These are phyloP conservation scores for Ceriagrion tenellum DNA, from an alignment of 2,888 invertebrate genomes.

Conservation along the genomic window DNA sequence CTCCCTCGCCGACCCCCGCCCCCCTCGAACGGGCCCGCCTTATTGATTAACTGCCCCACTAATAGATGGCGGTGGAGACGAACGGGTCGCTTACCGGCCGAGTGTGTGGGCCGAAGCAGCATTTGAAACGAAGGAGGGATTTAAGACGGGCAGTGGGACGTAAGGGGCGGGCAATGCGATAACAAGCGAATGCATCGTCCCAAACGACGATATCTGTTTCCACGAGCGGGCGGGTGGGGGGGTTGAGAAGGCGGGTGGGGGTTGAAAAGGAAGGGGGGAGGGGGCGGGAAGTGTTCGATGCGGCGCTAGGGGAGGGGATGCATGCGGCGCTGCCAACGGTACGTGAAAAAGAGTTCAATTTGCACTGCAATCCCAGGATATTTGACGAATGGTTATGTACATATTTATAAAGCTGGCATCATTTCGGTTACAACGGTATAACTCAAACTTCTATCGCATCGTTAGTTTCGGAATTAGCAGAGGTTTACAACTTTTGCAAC, in stretches of 20 bases:
- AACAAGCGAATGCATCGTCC: constrained; percentile 5
- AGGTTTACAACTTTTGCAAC: too few relatives aligned
- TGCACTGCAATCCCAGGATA: too few relatives aligned
- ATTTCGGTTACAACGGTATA: too few relatives aligned
- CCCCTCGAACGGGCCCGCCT: background rate
- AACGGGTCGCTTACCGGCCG: constrained; percentile 38
- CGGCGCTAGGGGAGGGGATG: background rate
- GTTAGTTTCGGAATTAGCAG: too few relatives aligned
- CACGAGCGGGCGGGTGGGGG: background rate
- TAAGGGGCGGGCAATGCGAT: background rate
- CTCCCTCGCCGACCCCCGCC: background rate
- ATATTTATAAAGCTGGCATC: too few relatives aligned
- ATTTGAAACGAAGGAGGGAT: background rate
- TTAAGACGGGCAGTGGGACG: too few relatives aligned
- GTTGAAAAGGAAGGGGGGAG: too few relatives aligned
- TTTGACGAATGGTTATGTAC: too few relatives aligned
- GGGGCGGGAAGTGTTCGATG: background rate
- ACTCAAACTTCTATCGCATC: too few relatives aligned
- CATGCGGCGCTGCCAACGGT: background rate
- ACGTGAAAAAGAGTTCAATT: background rate
- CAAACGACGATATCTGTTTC: background rate
- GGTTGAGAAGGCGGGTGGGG: background rate
- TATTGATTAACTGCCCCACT: constrained; percentile 36
- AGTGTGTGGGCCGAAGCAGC: background rate
- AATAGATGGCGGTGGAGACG: constrained; percentile 21